Evolutionary conservation across 1,140 invertebrate species (phyloP), one percentile per base, ranked within the genome.

Genomic region (Drosophila pectinifera): DNA sequence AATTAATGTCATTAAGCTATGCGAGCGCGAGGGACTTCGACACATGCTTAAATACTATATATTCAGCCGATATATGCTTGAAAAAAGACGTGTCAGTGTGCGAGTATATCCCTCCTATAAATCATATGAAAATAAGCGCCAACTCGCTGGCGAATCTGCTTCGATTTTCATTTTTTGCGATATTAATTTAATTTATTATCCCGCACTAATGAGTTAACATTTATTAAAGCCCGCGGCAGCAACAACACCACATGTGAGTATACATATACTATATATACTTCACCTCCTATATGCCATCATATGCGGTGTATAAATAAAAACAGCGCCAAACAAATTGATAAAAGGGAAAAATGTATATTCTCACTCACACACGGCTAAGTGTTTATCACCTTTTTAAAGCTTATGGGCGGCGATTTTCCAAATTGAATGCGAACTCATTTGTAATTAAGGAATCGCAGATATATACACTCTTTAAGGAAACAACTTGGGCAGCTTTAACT

Each of bases 1-100:
- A 88, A 88, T 88, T 89, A 89, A 88, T 89, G 73, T 61, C 73
- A 78, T 88, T 88, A 89, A 88, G 57, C 74, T 88, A 80, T 80
- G 84, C 84, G 68, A 70, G 56, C 76, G 63, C 49, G 41, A 51
- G 48, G 48, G 16, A 36, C 61, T 49, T 63, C 56, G 51, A 72
- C 54, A 51, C 49, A 61, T 55, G 46, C 49, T 65, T 65, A 51
- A 68, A 36, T 41, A 73, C 38, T 43, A 36, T 48, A 28, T 28
- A 38, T 26, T 6, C 16, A 45, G 18, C 6, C 10, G 10, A 61
- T 16, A 31, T 14, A 34, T 55, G n/a, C 10, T 38, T 5, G 41
- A 26, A 53, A 36, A 41, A 56, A 54, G 28, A 31, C 3, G 28
- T 10, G 3, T 10, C 8, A 10, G 18, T 18, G 26, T 13, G 13